Evolutionary conservation across 1,140 invertebrate genomes (phyloP).

Genomic region (Drosophila tsacasi): DNA sequence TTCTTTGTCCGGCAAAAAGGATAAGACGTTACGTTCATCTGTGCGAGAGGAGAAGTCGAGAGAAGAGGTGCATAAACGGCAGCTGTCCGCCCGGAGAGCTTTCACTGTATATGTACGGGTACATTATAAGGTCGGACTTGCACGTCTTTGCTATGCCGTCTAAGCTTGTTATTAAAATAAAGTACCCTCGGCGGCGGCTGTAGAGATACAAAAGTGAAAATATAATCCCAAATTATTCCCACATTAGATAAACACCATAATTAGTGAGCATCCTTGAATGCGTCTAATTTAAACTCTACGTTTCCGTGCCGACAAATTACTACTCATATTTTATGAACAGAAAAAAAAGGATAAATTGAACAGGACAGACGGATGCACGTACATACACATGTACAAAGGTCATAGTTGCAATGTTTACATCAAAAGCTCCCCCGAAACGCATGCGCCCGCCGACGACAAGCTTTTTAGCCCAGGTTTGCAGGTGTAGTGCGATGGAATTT

Average conservation of each 20-base stretch:
- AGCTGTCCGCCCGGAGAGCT: constrained; percentile 41
- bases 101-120: constrained; percentile 33
- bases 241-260: neutral
- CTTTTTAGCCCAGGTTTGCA: constrained; percentile 61
- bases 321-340: constrained; percentile 16
- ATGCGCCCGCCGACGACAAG: constrained; percentile 58
- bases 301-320: constrained; percentile 27
- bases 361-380: constrained; percentile 40
- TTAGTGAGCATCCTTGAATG: neutral
- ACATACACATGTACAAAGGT: constrained; percentile 59
- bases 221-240: neutral
- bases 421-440: constrained; percentile 55
- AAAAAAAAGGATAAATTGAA: constrained; percentile 22
- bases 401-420: constrained; percentile 71
- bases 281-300: neutral
- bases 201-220: neutral
- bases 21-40: constrained; percentile 49
- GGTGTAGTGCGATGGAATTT: constrained; percentile 60
- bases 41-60: constrained; percentile 29
- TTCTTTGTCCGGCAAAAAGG: constrained; percentile 47
- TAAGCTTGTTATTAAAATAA: constrained; percentile 32
- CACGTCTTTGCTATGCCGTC: constrained; percentile 16
- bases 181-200: neutral
- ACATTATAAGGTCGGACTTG: constrained; percentile 38
- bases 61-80: constrained; percentile 30